Base-by-base conservation (phyloP, 2,888 invertebrate genomes). In the Apoderus coryli region DNA sequence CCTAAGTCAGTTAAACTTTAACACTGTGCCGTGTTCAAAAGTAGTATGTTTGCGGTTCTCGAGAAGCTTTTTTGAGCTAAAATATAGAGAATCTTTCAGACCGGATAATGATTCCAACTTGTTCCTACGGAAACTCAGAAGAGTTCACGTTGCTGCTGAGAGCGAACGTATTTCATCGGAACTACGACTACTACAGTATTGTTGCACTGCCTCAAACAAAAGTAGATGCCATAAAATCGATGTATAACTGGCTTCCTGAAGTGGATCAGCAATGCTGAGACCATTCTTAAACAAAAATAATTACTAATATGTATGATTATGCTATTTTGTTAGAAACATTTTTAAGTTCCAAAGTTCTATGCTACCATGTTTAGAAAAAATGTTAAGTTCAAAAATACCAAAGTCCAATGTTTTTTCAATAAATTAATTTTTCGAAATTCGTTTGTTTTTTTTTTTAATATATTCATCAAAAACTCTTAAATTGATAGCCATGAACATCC, bases 1-100 rank as follows among this genome's bases (percentile, higher is more conserved):
- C 14, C 26, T 26, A 14, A 19, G 22, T 16, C 25, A 29, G 22
- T 34, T 34, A 19, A 34, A 34, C 29, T 36, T 34, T 29, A 28
- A 19, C n/a, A 16, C 25, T 22, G n/a, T n/a, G 28, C 30, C 34
- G 16, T 37, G 32, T 32, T 29, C 24, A 10, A 27, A 37, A 29
- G 35, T 37, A 14, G 29, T 29, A 28, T 31, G 29, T 32, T 29
- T 37, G 22, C 27, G 35, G 27, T 37, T 35, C 27, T 30, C 34
- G 16, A 32, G 25, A 27, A 24, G 24, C 25, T 34, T 34, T 16
- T 34, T 34, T 24, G 34, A 35, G 35, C 22, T 35, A 19, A 25
- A 32, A 25, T 36, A 36, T 34, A 36, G 34, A 32, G 29, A 26
- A 10, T 27, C 24, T 16, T 22, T 16, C 25, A 31, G 7, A 19